Base-by-base conservation (phyloP, 2,888 invertebrate species). In the Watsonalla cultraria region DNA sequence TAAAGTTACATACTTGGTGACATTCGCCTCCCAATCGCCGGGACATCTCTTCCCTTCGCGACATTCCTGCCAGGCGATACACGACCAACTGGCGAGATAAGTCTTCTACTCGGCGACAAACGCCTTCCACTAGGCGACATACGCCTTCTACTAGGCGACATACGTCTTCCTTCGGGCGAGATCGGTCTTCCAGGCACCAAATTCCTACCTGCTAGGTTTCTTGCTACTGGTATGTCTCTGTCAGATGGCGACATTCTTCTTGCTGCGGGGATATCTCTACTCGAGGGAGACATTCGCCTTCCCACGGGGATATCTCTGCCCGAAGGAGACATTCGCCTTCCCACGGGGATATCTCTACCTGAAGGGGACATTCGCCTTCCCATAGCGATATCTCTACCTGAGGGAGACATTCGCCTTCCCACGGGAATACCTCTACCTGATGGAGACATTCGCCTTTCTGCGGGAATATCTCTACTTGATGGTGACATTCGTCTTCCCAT, bases 241-340 rank as follows among this genome's bases (percentile, higher is more conserved):
- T 60, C 66, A 5, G 57, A 57, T 6, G 72, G 70, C 5, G 73
- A 70, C 45, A 57, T 51, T 7, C 61, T 53, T 7, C 68, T 59
- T 0, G 54, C 67, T 9, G 59, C 35, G 0, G 75, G 68, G 13
- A 59, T 9, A 7, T 59, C 58, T 48, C 70, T 58, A 0, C 58
- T 67, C 5, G 64, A 8, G 11, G 68, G 64, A 2, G 65, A 62
- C 13, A 52, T 53, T 46, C 52, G 42, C 54, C 52, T 56, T 55
- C 33, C 55, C 15, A 62, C 58, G 5, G 67, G 65, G 24, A 60
- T 35, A 34, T 61, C 61, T 24, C 64, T 50, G 0, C 61, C 62
- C 6, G 65, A 45, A 8, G 67, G 66, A 0, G 66, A 62, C 15
- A 56, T 54, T 45, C 56, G 57, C 8, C 61, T 56, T 42, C 11